Base-by-base conservation (phyloP, 2,797 vertebrate genomes). In the Galaxias olidus region DNA sequence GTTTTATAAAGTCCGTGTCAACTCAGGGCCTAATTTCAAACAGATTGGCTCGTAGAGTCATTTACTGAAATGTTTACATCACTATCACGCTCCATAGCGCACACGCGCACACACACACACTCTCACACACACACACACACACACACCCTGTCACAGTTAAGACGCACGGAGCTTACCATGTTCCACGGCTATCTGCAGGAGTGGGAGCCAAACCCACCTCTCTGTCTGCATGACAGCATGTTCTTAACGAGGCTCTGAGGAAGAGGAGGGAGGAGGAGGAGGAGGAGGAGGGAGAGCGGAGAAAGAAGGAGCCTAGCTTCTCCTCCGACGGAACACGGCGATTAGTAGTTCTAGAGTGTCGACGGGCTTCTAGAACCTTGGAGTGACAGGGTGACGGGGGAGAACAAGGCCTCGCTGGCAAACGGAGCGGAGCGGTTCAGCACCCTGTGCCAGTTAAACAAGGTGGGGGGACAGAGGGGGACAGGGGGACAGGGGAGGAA, bases 1-100 rank as follows among this genome's bases (percentile, higher is more conserved):
- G 76, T 83, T 88, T 89, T 82, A 83, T 71, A 81, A 80, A 72
- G 69, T 80, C 73, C 72, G 76, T 79, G 83, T 88, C 85, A 82
- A 75, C 68, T 81, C 71, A 70, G 60, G 30, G 67, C 81, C 79
- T 84, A 83, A 86, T 84, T 79, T 81, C 72, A 73, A 83, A 69
- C 85, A 90, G 77, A 90, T 85, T 76, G 78, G 57, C 75, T 76
- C 43, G 67, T 73, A 77, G 65, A 85, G 84, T 79, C 68, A 77
- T 84, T 85, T 86, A 74, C 77, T 73, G 80, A 82, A 84, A 84
- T 86, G 72, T 89, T 87, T 83, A 84, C 78, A 87, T 87, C 82
- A 86, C 82, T 79, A 75, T 76, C 75, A 75, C 64, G 59, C 65
- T 76, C 61, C 69, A 8, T 14, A 14, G 45, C 45, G 9, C 45